A percentile compares a stretch with the other conserved stretches of the same genome.
Evolutionary conservation across 2,888 invertebrate genomes (phyloP).

Genomic region (Coremacera marginata): DNA sequence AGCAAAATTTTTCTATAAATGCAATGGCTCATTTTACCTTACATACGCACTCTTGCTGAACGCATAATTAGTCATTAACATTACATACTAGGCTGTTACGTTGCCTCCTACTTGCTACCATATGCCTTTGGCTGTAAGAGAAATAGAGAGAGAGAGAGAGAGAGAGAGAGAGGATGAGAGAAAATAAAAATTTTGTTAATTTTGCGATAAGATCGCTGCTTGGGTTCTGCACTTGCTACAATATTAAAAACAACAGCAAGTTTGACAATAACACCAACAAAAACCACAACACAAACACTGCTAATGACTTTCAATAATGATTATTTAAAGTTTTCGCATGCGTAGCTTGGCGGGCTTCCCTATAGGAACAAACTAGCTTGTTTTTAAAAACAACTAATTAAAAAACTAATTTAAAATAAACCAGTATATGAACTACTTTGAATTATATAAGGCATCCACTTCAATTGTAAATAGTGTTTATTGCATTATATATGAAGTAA

Average conservation of each 20-base stretch:
- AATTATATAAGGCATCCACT: too few species aligned
- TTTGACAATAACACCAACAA: neutral
- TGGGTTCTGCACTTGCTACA: neutral
- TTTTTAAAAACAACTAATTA: too few species aligned
- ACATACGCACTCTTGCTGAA: neutral
- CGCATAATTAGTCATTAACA: conserved; percentile 2
- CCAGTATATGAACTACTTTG: too few species aligned
- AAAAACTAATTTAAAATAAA: too few species aligned
- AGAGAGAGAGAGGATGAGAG: neutral
- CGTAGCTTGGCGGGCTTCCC: neutral
- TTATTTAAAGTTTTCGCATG: conserved; percentile 12
- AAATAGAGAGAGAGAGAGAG: neutral
- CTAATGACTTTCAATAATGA: conserved; percentile 41
- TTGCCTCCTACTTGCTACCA: neutral
- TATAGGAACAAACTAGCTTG: too few species aligned
- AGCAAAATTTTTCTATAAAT: too few species aligned
- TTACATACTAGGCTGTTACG: neutral
- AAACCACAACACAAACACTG: conserved; percentile 23
- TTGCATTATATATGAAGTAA: too few species aligned
- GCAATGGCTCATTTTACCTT: neutral
- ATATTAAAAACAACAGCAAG: conserved; percentile 18
- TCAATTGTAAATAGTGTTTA: too few species aligned
- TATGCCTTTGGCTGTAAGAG: neutral
- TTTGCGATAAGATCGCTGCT: neutral
- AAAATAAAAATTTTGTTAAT: neutral